A percentile compares a stretch with the other conserved stretches of the same genome.
Conservation (phyloP, 2,113 vertebrate species). For the Chloropsis hardwickii region DNA sequence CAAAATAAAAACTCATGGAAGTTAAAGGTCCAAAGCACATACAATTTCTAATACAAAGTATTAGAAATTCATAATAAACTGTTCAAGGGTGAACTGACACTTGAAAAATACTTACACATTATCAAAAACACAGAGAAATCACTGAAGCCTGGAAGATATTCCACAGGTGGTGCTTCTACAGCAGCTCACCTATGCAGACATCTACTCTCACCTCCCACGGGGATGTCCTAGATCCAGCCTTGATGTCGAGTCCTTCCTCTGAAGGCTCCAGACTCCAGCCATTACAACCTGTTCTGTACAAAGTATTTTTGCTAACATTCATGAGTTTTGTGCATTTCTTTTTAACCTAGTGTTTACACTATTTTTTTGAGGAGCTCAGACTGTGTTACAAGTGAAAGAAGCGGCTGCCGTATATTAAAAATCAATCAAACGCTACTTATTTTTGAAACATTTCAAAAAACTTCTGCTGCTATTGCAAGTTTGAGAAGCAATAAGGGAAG, state of each 20-base stretch:
- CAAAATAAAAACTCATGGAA: background rate
- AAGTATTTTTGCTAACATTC: background rate
- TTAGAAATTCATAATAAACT: background rate
- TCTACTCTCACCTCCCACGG: background rate
- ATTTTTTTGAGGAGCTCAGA: background rate
- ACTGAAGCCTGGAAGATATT: background rate
- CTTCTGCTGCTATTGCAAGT: background rate
- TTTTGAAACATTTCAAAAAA: background rate
- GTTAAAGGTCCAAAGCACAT: background rate
- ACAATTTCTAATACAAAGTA: background rate
- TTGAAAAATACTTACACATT: background rate
- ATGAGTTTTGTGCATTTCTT: background rate
- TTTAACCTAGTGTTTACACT: background rate
- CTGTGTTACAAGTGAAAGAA: background rate
- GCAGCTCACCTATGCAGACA: background rate
- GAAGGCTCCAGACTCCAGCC: background rate
- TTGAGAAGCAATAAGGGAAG: background rate
- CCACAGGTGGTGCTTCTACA: background rate
- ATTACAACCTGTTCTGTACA: background rate
- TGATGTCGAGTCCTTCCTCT: fast-evolving
- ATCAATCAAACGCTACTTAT: background rate
- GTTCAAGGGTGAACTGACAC: background rate
- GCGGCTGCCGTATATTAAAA: background rate
- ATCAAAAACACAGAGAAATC: background rate
- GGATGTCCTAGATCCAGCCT: background rate